phyloP scores from a whole-genome alignment of 2,113 vertebrate genomes.

The Gasterosteus nipponicus region DNA sequence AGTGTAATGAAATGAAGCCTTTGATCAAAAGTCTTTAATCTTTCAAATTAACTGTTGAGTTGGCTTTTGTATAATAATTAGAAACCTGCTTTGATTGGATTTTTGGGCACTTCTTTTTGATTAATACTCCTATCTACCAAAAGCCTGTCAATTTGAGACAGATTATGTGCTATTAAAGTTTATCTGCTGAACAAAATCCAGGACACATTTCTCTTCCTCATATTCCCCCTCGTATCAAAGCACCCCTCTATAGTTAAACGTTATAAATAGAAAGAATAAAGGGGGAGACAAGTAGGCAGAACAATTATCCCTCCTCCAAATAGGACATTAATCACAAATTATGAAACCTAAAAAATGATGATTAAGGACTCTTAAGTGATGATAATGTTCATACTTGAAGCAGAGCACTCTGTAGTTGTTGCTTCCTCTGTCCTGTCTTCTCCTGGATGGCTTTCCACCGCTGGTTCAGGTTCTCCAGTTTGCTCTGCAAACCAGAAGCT shows the following conservation, averaged over 20 bases:
- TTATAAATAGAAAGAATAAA: slow-evolving; percentile 40
- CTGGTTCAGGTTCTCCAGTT: slow-evolving; percentile 91
- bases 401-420: slow-evolving; percentile 90
- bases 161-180: not conserved
- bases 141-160: not conserved
- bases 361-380: not conserved
- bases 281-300: not conserved
- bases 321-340: slow-evolving; percentile 43
- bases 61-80: not conserved
- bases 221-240: slow-evolving; percentile 29
- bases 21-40: not conserved
- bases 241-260: slow-evolving; percentile 13
- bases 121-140: not conserved
- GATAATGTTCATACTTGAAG: slow-evolving; percentile 84
- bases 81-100: too few species aligned
- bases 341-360: not conserved
- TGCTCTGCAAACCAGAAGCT: slow-evolving; percentile 89
- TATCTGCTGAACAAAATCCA: slow-evolving; percentile 16
- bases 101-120: not conserved
- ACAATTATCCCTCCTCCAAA: slow-evolving; percentile 2
- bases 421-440: slow-evolving; percentile 90
- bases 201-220: slow-evolving; percentile 18
- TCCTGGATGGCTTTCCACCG: slow-evolving; percentile 92
- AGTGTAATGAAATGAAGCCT: slow-evolving; percentile 3
- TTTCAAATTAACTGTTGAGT: not conserved